phyloP scores from a whole-genome alignment of 2,113 vertebrate species.

The Phalacrocorax pelagicus region DNA sequence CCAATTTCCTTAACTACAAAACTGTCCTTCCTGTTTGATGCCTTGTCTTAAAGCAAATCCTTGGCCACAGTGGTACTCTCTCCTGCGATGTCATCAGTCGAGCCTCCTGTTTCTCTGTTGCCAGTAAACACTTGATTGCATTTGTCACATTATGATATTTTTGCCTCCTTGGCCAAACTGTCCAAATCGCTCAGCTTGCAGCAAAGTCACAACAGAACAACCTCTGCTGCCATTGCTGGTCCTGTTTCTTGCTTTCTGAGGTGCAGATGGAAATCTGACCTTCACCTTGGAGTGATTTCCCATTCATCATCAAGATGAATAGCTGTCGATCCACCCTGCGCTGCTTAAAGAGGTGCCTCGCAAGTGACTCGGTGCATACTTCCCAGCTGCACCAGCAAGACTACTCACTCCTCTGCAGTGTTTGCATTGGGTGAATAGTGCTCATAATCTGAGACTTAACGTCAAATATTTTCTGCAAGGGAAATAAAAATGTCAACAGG shows the following conservation, averaged over 20 bases:
- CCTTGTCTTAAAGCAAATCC: background rate
- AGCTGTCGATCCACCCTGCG: slow-evolving; percentile 29
- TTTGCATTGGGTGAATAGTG: slow-evolving; percentile 38
- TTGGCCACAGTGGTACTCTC: background rate
- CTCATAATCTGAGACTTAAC: slow-evolving; percentile 61
- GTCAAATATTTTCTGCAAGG: slow-evolving; percentile 74
- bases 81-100: background rate
- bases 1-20: background rate
- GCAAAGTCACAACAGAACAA: background rate
- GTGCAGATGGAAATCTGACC: slow-evolving; percentile 55
- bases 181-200: background rate
- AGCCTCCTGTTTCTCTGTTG: background rate
- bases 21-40: background rate
- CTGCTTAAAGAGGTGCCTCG: background rate
- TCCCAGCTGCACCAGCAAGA: background rate
- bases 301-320: slow-evolving; percentile 51
- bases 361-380: background rate
- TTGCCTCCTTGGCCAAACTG: background rate
- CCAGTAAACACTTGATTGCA: background rate
- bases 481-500: slow-evolving; percentile 78
- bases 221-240: background rate
- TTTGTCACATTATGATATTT: background rate
- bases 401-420: background rate
- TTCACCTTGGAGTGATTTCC: slow-evolving; percentile 59
- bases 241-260: background rate